These are phyloP conservation scores for Chrysolina oricalcia DNA, from an alignment of 2,888 invertebrate genomes.

Conservation along the genomic window DNA sequence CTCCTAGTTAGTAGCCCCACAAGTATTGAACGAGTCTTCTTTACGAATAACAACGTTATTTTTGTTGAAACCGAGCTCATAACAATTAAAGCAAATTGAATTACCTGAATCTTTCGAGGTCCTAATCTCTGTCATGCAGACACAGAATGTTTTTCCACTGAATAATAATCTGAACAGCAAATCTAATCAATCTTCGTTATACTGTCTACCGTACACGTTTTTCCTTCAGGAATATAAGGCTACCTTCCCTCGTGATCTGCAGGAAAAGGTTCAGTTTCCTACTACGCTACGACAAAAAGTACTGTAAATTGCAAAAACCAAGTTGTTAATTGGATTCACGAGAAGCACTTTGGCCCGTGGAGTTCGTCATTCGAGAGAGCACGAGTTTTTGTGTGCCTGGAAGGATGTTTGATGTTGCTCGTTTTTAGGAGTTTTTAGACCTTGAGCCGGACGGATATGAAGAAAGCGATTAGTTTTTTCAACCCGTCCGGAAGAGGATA, in stretches of 20 bases:
- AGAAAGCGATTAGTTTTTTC: not conserved
- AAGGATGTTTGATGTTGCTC: slow-evolving; percentile 5
- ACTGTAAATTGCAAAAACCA: slow-evolving; percentile 15
- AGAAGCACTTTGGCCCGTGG: not conserved
- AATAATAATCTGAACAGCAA: not conserved
- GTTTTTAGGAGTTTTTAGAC: not conserved
- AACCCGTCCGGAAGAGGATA: not conserved
- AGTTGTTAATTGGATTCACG: slow-evolving; percentile 13
- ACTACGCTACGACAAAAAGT: not conserved
- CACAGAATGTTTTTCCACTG: too few relatives aligned
- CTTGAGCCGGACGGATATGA: not conserved
- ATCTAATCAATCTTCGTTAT: not conserved
- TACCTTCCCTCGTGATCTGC: not conserved
- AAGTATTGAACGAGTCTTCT: too few relatives aligned
- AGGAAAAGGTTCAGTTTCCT: not conserved
- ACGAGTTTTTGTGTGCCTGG: not conserved
- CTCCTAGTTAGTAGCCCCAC: too few relatives aligned
- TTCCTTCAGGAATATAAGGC: not conserved
- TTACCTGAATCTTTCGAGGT: too few relatives aligned
- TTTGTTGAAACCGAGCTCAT: too few relatives aligned
- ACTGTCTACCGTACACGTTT: not conserved
- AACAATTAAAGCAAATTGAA: too few relatives aligned
- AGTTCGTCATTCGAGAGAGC: not conserved
- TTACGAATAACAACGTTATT: too few relatives aligned
- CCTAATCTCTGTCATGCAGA: too few relatives aligned